Percentiles rank a stretch among this genome's conserved stretches.
Evolutionary conservation across 2,797 vertebrate genomes (phyloP).

Genomic region (Leuciscus waleckii): DNA sequence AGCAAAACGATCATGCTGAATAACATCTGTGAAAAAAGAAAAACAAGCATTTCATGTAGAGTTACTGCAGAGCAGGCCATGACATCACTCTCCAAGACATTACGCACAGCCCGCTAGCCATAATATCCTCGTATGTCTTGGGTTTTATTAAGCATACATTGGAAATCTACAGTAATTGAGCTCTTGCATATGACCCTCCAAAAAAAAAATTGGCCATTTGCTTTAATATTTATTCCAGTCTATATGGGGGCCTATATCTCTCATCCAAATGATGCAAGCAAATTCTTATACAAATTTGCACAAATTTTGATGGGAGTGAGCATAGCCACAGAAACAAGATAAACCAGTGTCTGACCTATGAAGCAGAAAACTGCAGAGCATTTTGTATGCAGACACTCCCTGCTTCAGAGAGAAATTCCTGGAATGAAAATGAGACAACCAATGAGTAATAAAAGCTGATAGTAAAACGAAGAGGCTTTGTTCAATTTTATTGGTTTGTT

Average conservation of each 20-base stretch:
- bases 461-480: constrained; percentile 69
- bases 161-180: constrained; percentile 16
- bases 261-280: constrained; percentile 61
- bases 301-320: constrained; percentile 87
- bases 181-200: constrained; percentile 4
- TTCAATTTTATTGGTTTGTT: constrained; percentile 17
- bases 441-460: constrained; percentile 94
- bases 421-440: constrained; percentile 96
- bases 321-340: constrained; percentile 92
- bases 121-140: constrained; percentile 41
- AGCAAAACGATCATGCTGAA: constrained; percentile 39
- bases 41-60: constrained; percentile 43
- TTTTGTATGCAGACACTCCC: constrained; percentile 96
- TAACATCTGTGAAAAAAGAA: constrained; percentile 42
- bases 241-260: not conserved
- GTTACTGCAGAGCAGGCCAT: constrained; percentile 29
- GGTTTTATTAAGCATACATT: constrained; percentile 27
- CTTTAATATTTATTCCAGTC: constrained; percentile 6
- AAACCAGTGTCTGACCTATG: constrained; percentile 95
- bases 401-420: constrained; percentile 96
- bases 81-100: constrained; percentile 45
- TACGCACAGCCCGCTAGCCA: constrained; percentile 34
- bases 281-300: constrained; percentile 72
- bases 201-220: not conserved
- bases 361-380: constrained; percentile 97